Evolutionary conservation across 2,797 vertebrate species (phyloP).

Genomic region (Crocidura indochinensis): DNA sequence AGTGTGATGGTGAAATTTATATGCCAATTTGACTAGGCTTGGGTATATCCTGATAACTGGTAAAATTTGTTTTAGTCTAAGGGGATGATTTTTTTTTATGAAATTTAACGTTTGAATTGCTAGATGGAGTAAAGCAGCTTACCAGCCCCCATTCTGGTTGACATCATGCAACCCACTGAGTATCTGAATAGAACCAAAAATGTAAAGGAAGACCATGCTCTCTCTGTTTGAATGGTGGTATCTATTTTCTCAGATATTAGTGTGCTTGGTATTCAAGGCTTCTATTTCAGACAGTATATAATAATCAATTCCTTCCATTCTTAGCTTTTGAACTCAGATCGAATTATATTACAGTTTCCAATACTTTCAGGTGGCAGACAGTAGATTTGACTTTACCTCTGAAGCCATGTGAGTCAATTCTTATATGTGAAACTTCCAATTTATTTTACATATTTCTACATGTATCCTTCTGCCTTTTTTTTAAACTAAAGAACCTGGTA

Average conservation of each 20-base stretch:
- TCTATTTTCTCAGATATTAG: neutral
- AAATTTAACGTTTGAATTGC: neutral
- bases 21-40: neutral
- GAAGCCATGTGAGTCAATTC: neutral
- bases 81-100: neutral
- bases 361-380: neutral
- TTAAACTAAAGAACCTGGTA: neutral
- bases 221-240: neutral
- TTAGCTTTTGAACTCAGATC: neutral
- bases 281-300: neutral
- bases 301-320: neutral
- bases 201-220: neutral
- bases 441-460: neutral
- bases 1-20: neutral
- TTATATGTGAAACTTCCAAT: neutral
- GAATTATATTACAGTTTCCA: neutral
- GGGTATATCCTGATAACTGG: neutral
- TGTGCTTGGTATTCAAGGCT: no score
- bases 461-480: neutral
- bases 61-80: neutral
- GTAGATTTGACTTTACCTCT: no score
- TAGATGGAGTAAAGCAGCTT: neutral
- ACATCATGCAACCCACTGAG: neutral
- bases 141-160: neutral
- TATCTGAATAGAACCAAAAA: neutral